Conservation (phyloP, 2,888 invertebrate species). For the Tachina lurida region DNA sequence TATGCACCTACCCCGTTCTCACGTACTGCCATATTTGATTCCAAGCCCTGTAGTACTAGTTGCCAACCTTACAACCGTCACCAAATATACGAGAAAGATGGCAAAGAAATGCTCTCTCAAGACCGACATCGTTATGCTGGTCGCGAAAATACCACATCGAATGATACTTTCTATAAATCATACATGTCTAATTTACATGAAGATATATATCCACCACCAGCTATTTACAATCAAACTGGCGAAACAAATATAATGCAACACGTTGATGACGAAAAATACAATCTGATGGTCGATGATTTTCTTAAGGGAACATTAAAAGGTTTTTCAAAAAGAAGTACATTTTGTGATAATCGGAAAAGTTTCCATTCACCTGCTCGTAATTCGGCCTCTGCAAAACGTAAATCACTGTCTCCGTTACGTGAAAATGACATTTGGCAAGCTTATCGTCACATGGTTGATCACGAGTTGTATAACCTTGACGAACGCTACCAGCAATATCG, state of each 20-base stretch:
- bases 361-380: background rate
- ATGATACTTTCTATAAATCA: slow-evolving; percentile 45
- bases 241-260: slow-evolving; percentile 21
- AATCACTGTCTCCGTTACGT: slow-evolving; percentile 77
- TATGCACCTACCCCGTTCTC: slow-evolving; percentile 59
- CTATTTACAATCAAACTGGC: background rate
- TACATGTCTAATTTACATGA: slow-evolving; percentile 64
- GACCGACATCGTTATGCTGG: slow-evolving; percentile 39
- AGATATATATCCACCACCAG: slow-evolving; percentile 23
- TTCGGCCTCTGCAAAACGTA: slow-evolving; percentile 62
- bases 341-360: slow-evolving; percentile 31
- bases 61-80: slow-evolving; percentile 1
- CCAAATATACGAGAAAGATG: background rate
- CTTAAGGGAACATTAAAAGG: slow-evolving; percentile 74
- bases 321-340: slow-evolving; percentile 3
- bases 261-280: slow-evolving; percentile 79
- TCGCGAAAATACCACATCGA: background rate
- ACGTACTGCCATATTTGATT: slow-evolving; percentile 51
- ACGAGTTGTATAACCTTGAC: slow-evolving; percentile 77
- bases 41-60: background rate
- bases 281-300: slow-evolving; percentile 80
- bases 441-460: slow-evolving; percentile 79
- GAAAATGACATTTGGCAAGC: slow-evolving; percentile 80
- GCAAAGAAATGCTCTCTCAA: slow-evolving; percentile 2
- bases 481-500: slow-evolving; percentile 84